Conservation (phyloP, 2,888 invertebrate species). For the Clitarchus hookeri region DNA sequence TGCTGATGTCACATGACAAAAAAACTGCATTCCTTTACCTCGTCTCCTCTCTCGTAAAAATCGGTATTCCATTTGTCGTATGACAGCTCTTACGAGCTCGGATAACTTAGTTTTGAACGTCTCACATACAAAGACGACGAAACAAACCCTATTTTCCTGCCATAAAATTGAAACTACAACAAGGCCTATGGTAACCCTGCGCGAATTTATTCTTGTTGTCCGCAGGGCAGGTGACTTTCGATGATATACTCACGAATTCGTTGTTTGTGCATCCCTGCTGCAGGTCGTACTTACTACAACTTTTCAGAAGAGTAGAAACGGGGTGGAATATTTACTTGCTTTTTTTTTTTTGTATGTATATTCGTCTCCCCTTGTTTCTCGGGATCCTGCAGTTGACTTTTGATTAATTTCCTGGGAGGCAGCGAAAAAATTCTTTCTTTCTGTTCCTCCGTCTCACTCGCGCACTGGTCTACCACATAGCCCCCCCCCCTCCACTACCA, state of each 20-base stretch:
- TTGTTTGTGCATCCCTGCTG: background rate
- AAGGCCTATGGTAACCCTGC: background rate
- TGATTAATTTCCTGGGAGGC: background rate
- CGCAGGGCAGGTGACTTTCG: background rate
- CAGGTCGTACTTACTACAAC: background rate
- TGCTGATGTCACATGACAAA: no score
- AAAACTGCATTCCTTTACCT: no score
- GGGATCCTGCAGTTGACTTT: constrained; percentile 6
- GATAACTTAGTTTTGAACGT: background rate
- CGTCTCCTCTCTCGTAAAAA: no score
- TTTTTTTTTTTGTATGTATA: background rate
- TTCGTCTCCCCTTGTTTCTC: background rate
- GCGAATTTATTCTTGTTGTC: background rate
- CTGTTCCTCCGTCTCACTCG: background rate
- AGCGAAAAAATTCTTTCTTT: background rate
- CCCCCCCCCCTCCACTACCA: background rate
- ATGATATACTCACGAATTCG: background rate
- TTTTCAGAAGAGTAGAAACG: background rate
- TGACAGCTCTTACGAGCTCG: background rate
- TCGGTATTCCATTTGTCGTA: background rate
- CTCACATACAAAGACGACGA: background rate
- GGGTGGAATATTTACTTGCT: constrained; percentile 7
- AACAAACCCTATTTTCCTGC: background rate
- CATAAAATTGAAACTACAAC: background rate
- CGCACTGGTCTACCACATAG: background rate